Evolutionary conservation across 1,140 invertebrate genomes (phyloP).

Genomic region (Whitmania pigra): DNA sequence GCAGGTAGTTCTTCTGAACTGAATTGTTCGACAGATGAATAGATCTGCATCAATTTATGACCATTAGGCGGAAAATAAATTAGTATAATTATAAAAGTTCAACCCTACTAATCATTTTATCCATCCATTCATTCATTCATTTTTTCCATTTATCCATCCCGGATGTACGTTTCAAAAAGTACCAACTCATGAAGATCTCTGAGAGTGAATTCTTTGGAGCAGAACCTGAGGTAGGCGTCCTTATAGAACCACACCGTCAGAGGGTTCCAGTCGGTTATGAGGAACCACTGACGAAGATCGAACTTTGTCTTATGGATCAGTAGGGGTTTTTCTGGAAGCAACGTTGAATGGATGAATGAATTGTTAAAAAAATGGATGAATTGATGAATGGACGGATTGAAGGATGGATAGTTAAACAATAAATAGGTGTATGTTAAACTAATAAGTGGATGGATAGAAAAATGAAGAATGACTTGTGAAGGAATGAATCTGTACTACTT

Average conservation of each 20-base stretch:
- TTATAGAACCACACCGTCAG: slow-evolving; percentile 84
- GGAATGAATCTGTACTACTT: background rate
- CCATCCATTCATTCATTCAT: background rate
- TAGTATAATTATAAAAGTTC: background rate
- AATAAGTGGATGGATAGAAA: background rate
- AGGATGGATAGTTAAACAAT: background rate
- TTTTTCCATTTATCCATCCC: background rate
- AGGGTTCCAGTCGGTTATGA: slow-evolving; percentile 76
- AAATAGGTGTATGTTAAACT: too few species aligned
- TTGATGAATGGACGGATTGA: background rate
- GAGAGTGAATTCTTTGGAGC: slow-evolving; percentile 74
- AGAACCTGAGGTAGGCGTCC: slow-evolving; percentile 74
- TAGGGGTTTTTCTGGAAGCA: slow-evolving; percentile 45
- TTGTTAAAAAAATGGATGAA: background rate
- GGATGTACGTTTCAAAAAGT: background rate
- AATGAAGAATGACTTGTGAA: too few species aligned
- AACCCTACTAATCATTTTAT: background rate
- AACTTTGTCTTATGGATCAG: slow-evolving; percentile 82
- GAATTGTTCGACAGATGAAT: slow-evolving; percentile 86
- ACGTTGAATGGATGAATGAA: background rate
- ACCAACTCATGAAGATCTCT: slow-evolving; percentile 71
- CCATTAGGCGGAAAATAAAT: too few species aligned
- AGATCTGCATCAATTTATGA: slow-evolving; percentile 34
- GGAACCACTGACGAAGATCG: slow-evolving; percentile 64
- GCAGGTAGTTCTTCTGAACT: slow-evolving; percentile 74